Evolutionary conservation across 2,113 vertebrate species (phyloP), one percentile per base, ranked within the genome.

Genomic region (Tyto alba): DNA sequence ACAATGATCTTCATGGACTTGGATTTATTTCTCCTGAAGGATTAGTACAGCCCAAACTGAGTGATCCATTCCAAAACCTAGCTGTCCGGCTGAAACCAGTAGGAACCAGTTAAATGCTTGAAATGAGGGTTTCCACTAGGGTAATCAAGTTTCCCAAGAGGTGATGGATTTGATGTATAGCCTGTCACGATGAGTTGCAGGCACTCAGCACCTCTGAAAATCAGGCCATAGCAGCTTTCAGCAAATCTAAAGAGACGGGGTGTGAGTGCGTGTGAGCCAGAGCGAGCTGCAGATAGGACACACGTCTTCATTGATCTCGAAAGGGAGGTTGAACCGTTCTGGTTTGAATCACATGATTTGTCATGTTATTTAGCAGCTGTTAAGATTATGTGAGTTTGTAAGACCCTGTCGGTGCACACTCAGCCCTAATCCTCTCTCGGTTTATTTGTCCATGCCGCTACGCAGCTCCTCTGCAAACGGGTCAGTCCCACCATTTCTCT

Each of bases 141-240:
- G 93, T 85, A 94, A 95, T 94, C 94, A 95, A 95, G 86, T 96
- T 92, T 96, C 96, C 94, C 95, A 95, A 72, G 96, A 95, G 94
- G 94, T 96, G 95, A 95, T 96, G 93, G 67, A 57, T 96, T 95
- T 97, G 96, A 97, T 96, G 85, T 93, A 96, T 95, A 95, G 95
- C 96, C 96, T 97, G 96, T 94, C 96, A 96, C 18, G 88, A 95
- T 88, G 88, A 89, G 84, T 87, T 97, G 92, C 92, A 96, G 95
- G 94, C 93, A 79, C 84, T 96, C 96, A 96, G 94, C 94, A 93
- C 94, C 87, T 88, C 96, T 89, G 95, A 74, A 96, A 95, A 85
- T 89, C 91, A 96, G 95, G 67, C 90, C 90, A 36, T 30, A 67
- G 78, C 90, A 90, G 82, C 93, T 91, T 92, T 57, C 90, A 94